These are phyloP conservation scores for Trichopria drosophilae DNA, from an alignment of 2,888 invertebrate species.

Conservation along the genomic window DNA sequence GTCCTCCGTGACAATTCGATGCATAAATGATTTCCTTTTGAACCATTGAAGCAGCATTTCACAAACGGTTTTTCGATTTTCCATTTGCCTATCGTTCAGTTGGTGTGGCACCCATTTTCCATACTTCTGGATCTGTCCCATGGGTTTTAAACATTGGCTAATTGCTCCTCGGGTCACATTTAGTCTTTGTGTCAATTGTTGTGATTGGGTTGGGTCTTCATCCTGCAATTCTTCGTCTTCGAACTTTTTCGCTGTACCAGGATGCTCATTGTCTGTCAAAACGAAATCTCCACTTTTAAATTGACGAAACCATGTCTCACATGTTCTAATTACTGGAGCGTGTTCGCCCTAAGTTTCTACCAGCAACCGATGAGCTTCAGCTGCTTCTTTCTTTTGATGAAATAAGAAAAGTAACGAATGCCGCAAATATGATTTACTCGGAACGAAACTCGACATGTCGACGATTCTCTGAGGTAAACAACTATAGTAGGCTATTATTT, in stretches of 20 bases:
- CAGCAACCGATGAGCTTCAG: too few relatives aligned
- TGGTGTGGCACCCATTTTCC: constrained; percentile 16
- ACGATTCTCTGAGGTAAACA: too few relatives aligned
- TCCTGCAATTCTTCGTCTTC: constrained; percentile 33
- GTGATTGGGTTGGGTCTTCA: constrained; percentile 31
- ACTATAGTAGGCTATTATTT: too few relatives aligned
- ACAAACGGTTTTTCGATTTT: constrained; percentile 12
- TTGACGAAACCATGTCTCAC: too few relatives aligned
- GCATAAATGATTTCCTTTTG: constrained; percentile 16
- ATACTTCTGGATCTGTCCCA: constrained; percentile 18
- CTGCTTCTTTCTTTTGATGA: too few relatives aligned
- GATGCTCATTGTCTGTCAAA: constrained; percentile 28
- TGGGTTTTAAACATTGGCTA: constrained; percentile 16
- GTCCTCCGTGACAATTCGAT: constrained; percentile 15
- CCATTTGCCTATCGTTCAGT: constrained; percentile 14
- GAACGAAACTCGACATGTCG: too few relatives aligned
- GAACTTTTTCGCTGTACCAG: constrained; percentile 12
- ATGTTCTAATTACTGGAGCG: too few relatives aligned
- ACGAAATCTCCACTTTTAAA: too few relatives aligned
- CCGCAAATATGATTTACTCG: too few relatives aligned
- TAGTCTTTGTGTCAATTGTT: constrained; percentile 19
- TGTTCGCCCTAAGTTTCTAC: too few relatives aligned
- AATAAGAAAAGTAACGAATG: too few relatives aligned
- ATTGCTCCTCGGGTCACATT: too few relatives aligned
- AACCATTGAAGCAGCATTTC: constrained; percentile 14